phyloP scores from a whole-genome alignment of 2,113 vertebrate genomes.

The Plestiodon gilberti region DNA sequence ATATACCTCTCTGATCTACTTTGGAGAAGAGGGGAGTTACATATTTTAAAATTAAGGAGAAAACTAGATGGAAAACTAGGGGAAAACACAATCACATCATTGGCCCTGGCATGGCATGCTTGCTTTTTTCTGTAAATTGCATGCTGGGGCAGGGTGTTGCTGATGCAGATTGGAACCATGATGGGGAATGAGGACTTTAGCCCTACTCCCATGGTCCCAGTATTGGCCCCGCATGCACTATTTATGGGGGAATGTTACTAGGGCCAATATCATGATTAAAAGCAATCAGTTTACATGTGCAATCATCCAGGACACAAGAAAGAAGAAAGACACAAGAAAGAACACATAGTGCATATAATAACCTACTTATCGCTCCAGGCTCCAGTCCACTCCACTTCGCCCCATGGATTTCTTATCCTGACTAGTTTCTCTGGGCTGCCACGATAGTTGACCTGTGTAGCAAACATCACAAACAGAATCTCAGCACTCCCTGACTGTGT shows the following conservation, averaged over 20 bases:
- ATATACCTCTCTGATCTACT: not conserved
- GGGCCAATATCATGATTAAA: too few species aligned
- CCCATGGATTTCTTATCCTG: conserved; percentile 88
- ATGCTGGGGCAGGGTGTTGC: too few species aligned
- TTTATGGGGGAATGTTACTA: too few species aligned
- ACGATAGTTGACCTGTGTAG: conserved; percentile 76
- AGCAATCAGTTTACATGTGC: not conserved
- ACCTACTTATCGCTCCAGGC: conserved; percentile 87
- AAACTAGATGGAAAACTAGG: too few species aligned
- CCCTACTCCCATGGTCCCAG: too few species aligned
- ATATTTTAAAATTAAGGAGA: too few species aligned
- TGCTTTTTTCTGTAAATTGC: too few species aligned
- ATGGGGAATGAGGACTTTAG: not conserved
- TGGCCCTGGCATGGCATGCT: too few species aligned
- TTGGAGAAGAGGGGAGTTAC: not conserved
- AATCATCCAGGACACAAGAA: not conserved
- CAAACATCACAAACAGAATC: conserved; percentile 42
- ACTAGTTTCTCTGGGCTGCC: conserved; percentile 73
- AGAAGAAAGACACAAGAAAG: conserved; percentile 21
- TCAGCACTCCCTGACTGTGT: conserved; percentile 21
- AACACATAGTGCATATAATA: conserved; percentile 41
- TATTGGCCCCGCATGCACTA: not conserved
- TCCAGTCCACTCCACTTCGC: conserved; percentile 88
- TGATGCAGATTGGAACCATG: not conserved
- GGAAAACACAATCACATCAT: too few species aligned